Evolutionary conservation across 2,797 vertebrate genomes (phyloP).

Genomic region (Merluccius polli): DNA sequence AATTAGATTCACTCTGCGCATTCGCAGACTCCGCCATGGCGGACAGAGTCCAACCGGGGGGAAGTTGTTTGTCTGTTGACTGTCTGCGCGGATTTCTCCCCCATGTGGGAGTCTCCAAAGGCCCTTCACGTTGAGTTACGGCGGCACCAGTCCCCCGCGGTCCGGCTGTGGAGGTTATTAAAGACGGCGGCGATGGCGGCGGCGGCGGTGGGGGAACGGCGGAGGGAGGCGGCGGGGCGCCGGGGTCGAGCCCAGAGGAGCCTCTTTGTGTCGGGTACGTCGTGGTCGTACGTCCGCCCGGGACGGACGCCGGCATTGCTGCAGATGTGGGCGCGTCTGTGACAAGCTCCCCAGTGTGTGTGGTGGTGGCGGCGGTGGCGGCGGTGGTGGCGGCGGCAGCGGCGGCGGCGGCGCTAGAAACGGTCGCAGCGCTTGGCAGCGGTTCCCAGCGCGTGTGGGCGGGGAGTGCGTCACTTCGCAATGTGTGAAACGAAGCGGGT

Average conservation of each 20-base stretch:
- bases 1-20: slow-evolving; percentile 7
- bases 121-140: neutral
- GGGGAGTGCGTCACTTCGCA: neutral
- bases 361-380: neutral
- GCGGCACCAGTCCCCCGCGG: slow-evolving; percentile 18
- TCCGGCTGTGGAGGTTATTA: slow-evolving; percentile 2
- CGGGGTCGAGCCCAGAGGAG: slow-evolving; percentile 3
- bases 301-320: neutral
- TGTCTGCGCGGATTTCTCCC: slow-evolving; percentile 36
- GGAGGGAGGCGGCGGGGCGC: neutral
- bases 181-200: slow-evolving; percentile 8
- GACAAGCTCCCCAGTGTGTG: slow-evolving; percentile 1
- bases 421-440: slow-evolving; percentile 10
- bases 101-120: slow-evolving; percentile 19
- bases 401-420: neutral
- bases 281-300: neutral
- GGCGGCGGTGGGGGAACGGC: slow-evolving; percentile 15
- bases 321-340: neutral
- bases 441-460: slow-evolving; percentile 7
- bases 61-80: neutral
- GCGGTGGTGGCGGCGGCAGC: slow-evolving; percentile 15
- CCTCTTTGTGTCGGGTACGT: neutral
- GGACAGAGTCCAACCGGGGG: slow-evolving; percentile 20
- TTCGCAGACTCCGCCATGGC: slow-evolving; percentile 33
- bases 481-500: neutral